phyloP scores from a whole-genome alignment of 1,140 invertebrate species.

The Sitodiplosis mosellana region DNA sequence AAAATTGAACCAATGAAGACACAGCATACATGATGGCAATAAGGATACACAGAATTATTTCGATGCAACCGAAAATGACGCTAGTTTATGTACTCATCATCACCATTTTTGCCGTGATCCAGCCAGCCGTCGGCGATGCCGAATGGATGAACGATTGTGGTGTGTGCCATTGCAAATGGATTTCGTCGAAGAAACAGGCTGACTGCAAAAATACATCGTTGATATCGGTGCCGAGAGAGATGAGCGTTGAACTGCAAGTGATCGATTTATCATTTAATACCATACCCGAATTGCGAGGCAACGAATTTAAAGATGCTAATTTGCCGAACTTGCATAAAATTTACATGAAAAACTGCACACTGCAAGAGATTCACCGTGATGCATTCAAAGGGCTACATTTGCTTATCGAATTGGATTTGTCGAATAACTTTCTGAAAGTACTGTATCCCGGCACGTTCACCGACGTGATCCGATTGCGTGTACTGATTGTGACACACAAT shows the following conservation, averaged over 20 bases:
- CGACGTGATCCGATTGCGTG: constrained; percentile 44
- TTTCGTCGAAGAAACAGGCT: constrained; percentile 59
- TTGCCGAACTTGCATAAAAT: constrained; percentile 67
- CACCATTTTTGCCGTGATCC: no score
- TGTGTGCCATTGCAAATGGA: constrained; percentile 58
- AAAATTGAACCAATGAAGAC: no score
- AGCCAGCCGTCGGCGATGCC: constrained; percentile 14
- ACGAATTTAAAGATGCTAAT: constrained; percentile 47
- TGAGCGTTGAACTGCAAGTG: constrained; percentile 55
- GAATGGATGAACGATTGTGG: constrained; percentile 36
- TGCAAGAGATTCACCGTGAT: constrained; percentile 44
- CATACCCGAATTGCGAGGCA: constrained; percentile 38
- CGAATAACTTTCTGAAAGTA: constrained; percentile 48
- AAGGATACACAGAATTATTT: no score
- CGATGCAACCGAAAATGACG: no score
- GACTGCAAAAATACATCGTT: constrained; percentile 50
- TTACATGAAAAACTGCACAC: constrained; percentile 47
- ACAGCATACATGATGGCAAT: no score
- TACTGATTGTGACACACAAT: constrained; percentile 53
- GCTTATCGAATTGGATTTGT: constrained; percentile 70
- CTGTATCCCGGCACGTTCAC: constrained; percentile 52
- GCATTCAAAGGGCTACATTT: constrained; percentile 58
- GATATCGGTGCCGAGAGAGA: constrained; percentile 41
- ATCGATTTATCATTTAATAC: constrained; percentile 56
- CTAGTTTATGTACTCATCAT: no score